Percentiles rank a stretch among this genome's conserved stretches.
Evolutionary conservation across 2,797 vertebrate species (phyloP).

Genomic region (Macrochelys suwanniensis): DNA sequence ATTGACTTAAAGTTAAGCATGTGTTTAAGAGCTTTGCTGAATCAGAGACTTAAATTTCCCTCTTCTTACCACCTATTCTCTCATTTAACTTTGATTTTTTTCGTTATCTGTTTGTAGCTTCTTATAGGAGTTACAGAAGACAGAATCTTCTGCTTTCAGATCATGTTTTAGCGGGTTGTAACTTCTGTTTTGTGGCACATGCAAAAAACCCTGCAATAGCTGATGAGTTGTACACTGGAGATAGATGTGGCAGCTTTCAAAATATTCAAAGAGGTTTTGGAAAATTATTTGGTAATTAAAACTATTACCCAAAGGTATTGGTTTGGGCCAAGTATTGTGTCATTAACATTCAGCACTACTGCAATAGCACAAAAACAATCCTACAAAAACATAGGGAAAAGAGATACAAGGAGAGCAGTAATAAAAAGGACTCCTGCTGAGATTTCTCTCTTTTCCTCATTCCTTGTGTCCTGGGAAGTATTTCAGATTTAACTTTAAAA

Average conservation of each 20-base stretch:
- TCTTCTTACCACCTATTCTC: not conserved
- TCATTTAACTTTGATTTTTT: not conserved
- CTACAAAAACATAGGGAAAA: conserved; percentile 25
- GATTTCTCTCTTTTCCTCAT: not conserved
- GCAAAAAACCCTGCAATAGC: not conserved
- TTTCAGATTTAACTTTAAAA: conserved; percentile 50
- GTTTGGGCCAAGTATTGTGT: conserved; percentile 53
- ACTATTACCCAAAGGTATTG: conserved; percentile 38
- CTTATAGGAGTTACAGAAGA: not conserved
- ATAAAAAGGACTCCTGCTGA: conserved; percentile 24
- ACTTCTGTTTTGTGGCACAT: not conserved
- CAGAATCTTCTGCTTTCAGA: not conserved
- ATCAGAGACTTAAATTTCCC: not conserved
- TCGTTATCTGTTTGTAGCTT: not conserved
- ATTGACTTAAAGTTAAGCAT: not conserved
- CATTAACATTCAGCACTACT: conserved; percentile 66
- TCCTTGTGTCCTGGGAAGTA: not conserved
- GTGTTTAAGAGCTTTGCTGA: not conserved
- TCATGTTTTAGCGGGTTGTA: not conserved
- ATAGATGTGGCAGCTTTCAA: conserved; percentile 24
- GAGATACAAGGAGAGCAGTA: conserved; percentile 38
- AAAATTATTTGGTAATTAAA: conserved; percentile 54
- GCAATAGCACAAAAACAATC: conserved; percentile 48
- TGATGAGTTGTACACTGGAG: not conserved
- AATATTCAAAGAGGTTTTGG: conserved; percentile 34